Evolutionary conservation across 1,140 invertebrate genomes (phyloP), one percentile per base, ranked within the genome.

Genomic region (Cyrtorhinus lividipennis): DNA sequence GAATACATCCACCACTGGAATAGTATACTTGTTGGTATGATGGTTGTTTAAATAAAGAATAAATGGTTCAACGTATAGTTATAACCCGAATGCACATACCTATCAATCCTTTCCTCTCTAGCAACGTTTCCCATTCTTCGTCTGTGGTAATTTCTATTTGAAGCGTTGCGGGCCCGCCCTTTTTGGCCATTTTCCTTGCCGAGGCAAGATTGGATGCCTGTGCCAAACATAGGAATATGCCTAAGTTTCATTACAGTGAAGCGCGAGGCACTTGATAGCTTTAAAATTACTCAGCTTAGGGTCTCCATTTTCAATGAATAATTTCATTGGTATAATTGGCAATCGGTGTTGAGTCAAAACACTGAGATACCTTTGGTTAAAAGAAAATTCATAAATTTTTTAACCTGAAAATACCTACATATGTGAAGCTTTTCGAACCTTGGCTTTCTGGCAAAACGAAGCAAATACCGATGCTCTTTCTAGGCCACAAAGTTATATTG

Each of bases 71-170:
- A n/a, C n/a, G 30, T 38, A 38, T 15, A 38, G 30, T 38, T 15
- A 38, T 15, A 8, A 38, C 30, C 24, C n/a, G 23, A 13, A 62
- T 59, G 20, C 22, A 62, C 72, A 73, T 76, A 90, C 91, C 86
- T 63, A 91, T 76, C 27, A 95, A 75, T 62, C 92, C 91, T 63
- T 88, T 81, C 68, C 82, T 81, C 58, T 81, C 76, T 24, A 94
- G 67, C 64, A 92, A 80, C 71, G 88, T 87, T 61, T 83, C 79
- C 85, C 90, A 93, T 68, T 95, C 91, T 64, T 93, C 88, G 66
- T 93, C 86, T n/a, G 76, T 87, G 65, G 77, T 77, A n/a, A 90
- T 78, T 71, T 92, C 89, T 2, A 81, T 79, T 73, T 91, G 89
- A 12, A 91, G 74, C 66, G 87, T 84, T 25, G 86, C 80, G 59